phyloP scores from a whole-genome alignment of 1,140 invertebrate species.

The Aphaenogaster floridana region DNA sequence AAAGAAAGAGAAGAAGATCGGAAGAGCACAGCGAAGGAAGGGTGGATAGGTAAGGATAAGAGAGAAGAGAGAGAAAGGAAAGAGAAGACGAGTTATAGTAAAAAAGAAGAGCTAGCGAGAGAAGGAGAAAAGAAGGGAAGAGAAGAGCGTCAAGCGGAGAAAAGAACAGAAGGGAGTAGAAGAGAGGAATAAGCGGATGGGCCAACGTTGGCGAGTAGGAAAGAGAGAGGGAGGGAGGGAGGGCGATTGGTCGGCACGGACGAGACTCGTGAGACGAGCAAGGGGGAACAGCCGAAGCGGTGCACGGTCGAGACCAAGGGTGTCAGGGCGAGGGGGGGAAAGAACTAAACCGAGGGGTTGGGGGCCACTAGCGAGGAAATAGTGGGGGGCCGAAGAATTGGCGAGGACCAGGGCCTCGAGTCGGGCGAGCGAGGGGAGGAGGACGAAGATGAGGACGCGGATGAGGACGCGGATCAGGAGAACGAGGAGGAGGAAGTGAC shows the following conservation, averaged over 20 bases:
- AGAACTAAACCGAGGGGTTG: slow-evolving; percentile 71
- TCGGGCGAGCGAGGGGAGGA: slow-evolving; percentile 60
- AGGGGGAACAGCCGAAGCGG: slow-evolving; percentile 69
- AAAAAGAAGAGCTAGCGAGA: slow-evolving; percentile 32
- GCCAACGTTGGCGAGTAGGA: slow-evolving; percentile 57
- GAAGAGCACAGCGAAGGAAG: not conserved
- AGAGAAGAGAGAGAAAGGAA: slow-evolving; percentile 13
- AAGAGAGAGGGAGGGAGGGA: slow-evolving; percentile 53
- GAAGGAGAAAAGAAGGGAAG: slow-evolving; percentile 42
- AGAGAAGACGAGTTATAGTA: slow-evolving; percentile 51
- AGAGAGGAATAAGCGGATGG: slow-evolving; percentile 64
- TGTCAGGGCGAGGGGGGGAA: slow-evolving; percentile 56
- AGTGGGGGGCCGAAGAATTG: slow-evolving; percentile 83
- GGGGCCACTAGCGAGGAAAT: slow-evolving; percentile 72
- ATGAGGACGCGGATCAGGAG: slow-evolving; percentile 45
- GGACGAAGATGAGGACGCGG: slow-evolving; percentile 27
- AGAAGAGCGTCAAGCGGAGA: slow-evolving; percentile 55
- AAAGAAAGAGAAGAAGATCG: slow-evolving; percentile 41
- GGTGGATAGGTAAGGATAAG: slow-evolving; percentile 28
- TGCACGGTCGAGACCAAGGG: slow-evolving; percentile 42
- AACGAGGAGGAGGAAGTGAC: slow-evolving; percentile 56
- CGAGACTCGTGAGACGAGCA: slow-evolving; percentile 64
- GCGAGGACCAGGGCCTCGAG: slow-evolving; percentile 78
- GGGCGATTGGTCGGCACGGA: slow-evolving; percentile 50
- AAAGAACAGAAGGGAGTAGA: slow-evolving; percentile 60